Evolutionary conservation across 2,113 vertebrate genomes (phyloP).

Genomic region (Ictalurus furcatus): DNA sequence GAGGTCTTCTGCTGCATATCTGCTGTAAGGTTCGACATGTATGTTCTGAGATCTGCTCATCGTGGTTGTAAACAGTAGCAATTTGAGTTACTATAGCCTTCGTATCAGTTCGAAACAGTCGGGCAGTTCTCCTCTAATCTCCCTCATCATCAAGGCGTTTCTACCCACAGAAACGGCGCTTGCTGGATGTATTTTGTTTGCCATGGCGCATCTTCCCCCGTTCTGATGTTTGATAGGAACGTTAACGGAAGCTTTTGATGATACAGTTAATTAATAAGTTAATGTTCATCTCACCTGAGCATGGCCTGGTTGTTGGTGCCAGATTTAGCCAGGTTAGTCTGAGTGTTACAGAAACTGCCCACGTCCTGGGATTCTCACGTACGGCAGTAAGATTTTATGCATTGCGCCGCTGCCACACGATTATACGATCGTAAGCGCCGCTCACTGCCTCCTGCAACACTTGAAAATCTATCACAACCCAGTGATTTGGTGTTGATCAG

Average conservation of each 20-base stretch:
- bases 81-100: background rate
- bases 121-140: no score
- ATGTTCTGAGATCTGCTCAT: background rate
- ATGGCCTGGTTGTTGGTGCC: background rate
- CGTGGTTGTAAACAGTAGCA: background rate
- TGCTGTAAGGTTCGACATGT: background rate
- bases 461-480: background rate
- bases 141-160: background rate
- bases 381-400: background rate
- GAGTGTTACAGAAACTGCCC: background rate
- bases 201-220: background rate
- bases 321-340: background rate
- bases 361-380: background rate
- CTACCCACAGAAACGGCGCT: background rate
- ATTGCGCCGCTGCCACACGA: background rate
- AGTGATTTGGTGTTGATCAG: background rate
- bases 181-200: background rate
- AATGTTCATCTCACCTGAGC: background rate
- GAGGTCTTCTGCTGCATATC: background rate
- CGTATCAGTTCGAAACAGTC: background rate
- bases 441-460: background rate
- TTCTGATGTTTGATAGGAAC: background rate
- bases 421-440: background rate
- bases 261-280: background rate
- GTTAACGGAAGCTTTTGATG: background rate